Evolutionary conservation across 2,113 vertebrate genomes (phyloP).

Genomic region (Seriola dumerili): DNA sequence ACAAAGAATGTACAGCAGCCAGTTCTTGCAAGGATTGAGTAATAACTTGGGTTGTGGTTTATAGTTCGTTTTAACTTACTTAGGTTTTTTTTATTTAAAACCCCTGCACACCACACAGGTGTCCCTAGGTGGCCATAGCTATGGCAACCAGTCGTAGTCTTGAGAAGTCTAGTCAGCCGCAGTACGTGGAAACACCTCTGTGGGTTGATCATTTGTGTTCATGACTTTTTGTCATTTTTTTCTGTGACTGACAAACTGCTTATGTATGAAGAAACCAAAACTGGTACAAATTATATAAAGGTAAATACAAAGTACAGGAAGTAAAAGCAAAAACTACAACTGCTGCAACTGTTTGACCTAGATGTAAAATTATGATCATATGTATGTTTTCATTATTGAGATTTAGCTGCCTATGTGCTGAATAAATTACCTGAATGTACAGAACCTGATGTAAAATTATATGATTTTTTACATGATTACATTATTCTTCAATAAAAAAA

Average conservation of each 20-base stretch:
- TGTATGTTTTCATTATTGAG: constrained; percentile 40
- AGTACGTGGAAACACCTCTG: background rate
- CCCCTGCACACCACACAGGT: no score
- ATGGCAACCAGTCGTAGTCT: background rate
- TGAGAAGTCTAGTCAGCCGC: background rate
- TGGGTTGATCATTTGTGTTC: background rate
- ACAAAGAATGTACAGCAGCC: background rate
- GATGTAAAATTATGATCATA: constrained; percentile 4
- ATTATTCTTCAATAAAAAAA: background rate
- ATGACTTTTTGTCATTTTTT: background rate
- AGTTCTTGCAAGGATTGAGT: background rate
- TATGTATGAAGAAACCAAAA: constrained; percentile 9
- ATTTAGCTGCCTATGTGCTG: constrained; percentile 30
- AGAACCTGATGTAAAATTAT: constrained; percentile 3
- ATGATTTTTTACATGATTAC: background rate
- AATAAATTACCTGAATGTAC: constrained; percentile 51
- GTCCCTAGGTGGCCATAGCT: background rate
- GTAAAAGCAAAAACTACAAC: constrained; percentile 39
- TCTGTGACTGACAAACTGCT: background rate
- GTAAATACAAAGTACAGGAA: background rate
- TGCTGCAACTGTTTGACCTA: background rate
- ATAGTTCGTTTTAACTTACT: background rate
- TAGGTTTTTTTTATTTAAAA: background rate
- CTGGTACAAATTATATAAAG: background rate
- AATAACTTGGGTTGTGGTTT: background rate